phyloP scores from a whole-genome alignment of 2,113 vertebrate species.

The Cygnus buccinator region DNA sequence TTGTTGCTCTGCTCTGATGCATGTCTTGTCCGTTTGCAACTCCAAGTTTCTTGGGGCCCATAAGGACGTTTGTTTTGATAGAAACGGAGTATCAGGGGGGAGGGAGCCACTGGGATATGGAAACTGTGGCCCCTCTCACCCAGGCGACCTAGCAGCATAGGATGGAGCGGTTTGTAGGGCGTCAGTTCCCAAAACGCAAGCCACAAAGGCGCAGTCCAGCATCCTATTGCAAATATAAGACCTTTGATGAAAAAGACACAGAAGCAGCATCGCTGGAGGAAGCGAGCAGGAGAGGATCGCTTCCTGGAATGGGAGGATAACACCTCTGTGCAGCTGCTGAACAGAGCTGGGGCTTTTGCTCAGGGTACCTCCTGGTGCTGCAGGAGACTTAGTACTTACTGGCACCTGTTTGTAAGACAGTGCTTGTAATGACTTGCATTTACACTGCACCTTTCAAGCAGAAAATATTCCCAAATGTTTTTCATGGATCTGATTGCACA shows the following conservation, averaged over 20 bases:
- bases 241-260: background rate
- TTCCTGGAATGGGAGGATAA: background rate
- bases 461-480: conserved; percentile 8
- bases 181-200: background rate
- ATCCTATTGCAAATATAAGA: background rate
- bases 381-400: background rate
- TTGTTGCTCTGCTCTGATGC: background rate
- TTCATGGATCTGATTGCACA: conserved; percentile 1
- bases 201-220: background rate
- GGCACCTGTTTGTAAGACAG: background rate
- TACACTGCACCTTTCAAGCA: conserved; percentile 2
- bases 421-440: conserved; percentile 22
- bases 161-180: background rate
- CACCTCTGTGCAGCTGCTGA: background rate
- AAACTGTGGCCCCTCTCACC: background rate
- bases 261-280: background rate
- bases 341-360: background rate
- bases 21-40: background rate
- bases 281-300: background rate
- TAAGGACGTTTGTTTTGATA: background rate
- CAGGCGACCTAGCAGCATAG: background rate
- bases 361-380: background rate
- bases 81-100: background rate
- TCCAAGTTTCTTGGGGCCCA: background rate
- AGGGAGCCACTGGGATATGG: background rate